Conservation (phyloP, 2,888 invertebrate genomes). For the Acleris literana region DNA sequence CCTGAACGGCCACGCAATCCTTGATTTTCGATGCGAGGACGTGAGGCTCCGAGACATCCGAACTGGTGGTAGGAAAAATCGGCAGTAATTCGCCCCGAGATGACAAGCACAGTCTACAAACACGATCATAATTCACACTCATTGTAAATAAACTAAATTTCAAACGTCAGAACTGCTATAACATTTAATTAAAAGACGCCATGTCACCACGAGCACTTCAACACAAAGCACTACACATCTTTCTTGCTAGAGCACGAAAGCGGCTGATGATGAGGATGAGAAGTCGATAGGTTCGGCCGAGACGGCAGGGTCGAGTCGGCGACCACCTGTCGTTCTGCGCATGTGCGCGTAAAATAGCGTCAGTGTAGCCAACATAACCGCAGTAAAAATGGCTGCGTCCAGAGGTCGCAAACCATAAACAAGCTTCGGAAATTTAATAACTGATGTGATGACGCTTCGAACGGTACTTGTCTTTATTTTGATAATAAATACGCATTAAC, state of each 20-base stretch:
- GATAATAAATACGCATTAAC: too few relatives aligned
- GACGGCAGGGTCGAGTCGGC: slow-evolving; percentile 80
- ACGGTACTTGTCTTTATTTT: too few relatives aligned
- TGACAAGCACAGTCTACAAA: slow-evolving; percentile 86
- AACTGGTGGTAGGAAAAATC: slow-evolving; percentile 84
- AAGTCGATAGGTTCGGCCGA: slow-evolving; percentile 82
- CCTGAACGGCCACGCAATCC: slow-evolving; percentile 86
- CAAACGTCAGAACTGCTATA: slow-evolving; percentile 62
- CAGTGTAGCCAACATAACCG: slow-evolving; percentile 70
- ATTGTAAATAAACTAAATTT: slow-evolving; percentile 80
- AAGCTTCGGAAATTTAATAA: background rate
- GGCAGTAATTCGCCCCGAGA: slow-evolving; percentile 84
- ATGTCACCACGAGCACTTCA: slow-evolving; percentile 82
- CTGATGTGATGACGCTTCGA: background rate
- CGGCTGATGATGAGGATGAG: slow-evolving; percentile 84
- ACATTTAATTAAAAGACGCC: slow-evolving; percentile 76
- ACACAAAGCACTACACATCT: slow-evolving; percentile 83
- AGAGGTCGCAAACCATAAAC: slow-evolving; percentile 54
- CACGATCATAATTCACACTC: slow-evolving; percentile 82
- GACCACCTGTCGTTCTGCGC: slow-evolving; percentile 85
- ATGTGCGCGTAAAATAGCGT: slow-evolving; percentile 80
- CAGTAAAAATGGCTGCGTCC: slow-evolving; percentile 53
- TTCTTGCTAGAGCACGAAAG: slow-evolving; percentile 81
- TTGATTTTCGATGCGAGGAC: slow-evolving; percentile 86
- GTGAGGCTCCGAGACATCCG: slow-evolving; percentile 79